Conservation (phyloP, 2,113 vertebrate species). For the Phrynosoma blainvillii region DNA sequence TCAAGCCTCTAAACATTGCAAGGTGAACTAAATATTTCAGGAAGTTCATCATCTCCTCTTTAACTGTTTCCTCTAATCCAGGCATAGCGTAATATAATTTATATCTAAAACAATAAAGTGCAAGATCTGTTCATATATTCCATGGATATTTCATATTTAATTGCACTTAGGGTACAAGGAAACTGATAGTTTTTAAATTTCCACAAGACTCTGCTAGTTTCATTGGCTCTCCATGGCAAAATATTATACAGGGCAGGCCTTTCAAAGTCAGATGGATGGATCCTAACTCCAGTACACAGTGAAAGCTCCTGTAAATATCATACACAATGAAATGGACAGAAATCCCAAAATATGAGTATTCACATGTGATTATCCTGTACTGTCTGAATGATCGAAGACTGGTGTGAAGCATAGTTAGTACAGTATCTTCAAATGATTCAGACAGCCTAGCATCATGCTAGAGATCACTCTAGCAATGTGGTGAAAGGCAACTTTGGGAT, state of each 20-base stretch:
- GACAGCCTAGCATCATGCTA: neutral
- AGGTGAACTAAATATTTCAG: slow-evolving; percentile 25
- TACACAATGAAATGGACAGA: neutral
- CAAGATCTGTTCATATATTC: neutral
- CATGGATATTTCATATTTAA: neutral
- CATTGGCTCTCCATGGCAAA: neutral
- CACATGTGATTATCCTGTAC: neutral
- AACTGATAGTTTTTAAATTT: neutral
- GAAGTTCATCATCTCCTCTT: slow-evolving; percentile 16
- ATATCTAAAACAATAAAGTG: neutral
- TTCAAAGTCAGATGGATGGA: neutral
- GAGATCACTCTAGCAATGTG: neutral
- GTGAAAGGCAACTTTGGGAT: too few species aligned
- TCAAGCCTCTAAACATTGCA: neutral
- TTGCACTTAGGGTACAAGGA: neutral
- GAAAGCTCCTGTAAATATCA: neutral
- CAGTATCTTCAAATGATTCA: neutral
- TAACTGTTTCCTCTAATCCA: neutral
- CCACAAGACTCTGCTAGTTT: neutral
- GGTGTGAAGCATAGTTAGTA: neutral
- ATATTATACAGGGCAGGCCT: neutral
- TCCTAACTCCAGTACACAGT: neutral
- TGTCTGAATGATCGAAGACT: too few species aligned
- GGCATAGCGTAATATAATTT: neutral
- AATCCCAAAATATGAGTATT: neutral